Conservation (phyloP, 2,113 vertebrate genomes). For the Erythrolamprus reginae region DNA sequence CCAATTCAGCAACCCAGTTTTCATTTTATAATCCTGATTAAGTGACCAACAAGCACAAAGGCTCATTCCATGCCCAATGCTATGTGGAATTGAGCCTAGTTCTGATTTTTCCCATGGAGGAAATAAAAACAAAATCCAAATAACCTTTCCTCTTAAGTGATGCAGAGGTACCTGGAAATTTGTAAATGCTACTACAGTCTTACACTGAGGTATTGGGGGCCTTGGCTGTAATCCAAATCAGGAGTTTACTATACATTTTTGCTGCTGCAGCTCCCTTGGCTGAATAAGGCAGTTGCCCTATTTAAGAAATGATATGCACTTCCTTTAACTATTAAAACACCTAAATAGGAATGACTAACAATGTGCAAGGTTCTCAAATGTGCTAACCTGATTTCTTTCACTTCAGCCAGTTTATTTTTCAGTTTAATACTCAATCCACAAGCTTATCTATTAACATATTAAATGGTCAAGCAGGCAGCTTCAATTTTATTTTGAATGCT, state of each 20-base stretch:
- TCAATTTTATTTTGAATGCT: neutral
- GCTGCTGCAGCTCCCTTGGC: neutral
- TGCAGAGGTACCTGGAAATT: neutral
- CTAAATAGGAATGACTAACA: neutral
- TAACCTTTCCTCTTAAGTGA: neutral
- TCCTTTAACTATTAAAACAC: neutral
- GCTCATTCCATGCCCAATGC: neutral
- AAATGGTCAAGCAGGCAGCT: conserved; percentile 8
- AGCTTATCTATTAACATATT: neutral
- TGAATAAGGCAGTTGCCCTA: neutral
- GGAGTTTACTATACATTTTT: neutral
- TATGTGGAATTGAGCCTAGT: neutral
- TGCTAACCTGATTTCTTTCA: neutral
- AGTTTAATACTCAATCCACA: neutral
- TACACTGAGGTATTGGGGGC: neutral
- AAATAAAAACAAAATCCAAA: neutral
- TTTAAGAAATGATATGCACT: neutral
- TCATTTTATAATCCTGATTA: neutral
- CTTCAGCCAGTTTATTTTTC: neutral
- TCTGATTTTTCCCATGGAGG: neutral
- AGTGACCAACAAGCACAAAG: conserved; percentile 1
- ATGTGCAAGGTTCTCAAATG: neutral
- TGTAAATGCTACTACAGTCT: neutral
- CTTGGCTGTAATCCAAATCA: neutral
- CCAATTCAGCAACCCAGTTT: neutral